Conservation (phyloP, 2,888 invertebrate species). For the Euphydryas editha region DNA sequence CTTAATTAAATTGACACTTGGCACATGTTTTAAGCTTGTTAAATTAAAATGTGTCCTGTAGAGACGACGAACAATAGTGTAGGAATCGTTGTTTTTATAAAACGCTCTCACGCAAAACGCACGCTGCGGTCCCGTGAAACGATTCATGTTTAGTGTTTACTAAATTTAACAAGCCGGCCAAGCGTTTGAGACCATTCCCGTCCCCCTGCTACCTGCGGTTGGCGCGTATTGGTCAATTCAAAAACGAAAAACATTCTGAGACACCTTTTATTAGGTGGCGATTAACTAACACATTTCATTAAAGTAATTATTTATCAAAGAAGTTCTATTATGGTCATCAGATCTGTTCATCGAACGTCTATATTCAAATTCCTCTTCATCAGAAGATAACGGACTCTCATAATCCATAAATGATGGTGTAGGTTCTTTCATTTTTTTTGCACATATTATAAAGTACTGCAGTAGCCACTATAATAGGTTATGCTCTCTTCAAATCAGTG, state of each 20-base stretch:
- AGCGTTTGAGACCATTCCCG: background rate
- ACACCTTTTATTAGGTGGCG: background rate
- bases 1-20: constrained; percentile 45
- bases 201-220: background rate
- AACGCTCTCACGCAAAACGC: constrained; percentile 45
- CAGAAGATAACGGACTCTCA: too few relatives aligned
- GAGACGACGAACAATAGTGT: constrained; percentile 35
- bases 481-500: too few relatives aligned
- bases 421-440: too few relatives aligned
- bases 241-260: background rate
- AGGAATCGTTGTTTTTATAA: constrained; percentile 41
- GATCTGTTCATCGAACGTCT: too few relatives aligned
- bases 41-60: constrained; percentile 40
- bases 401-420: too few relatives aligned
- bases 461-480: too few relatives aligned
- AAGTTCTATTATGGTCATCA: too few relatives aligned
- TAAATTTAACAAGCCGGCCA: constrained; percentile 19
- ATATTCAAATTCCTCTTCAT: too few relatives aligned
- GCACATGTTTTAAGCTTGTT: constrained; percentile 36
- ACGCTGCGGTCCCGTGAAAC: constrained; percentile 40
- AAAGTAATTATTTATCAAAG: background rate
- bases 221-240: background rate
- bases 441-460: too few relatives aligned
- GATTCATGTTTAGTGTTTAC: too few relatives aligned
- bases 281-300: background rate